Base-by-base conservation (phyloP, 2,888 invertebrate genomes). In the Adineta ricciae region DNA sequence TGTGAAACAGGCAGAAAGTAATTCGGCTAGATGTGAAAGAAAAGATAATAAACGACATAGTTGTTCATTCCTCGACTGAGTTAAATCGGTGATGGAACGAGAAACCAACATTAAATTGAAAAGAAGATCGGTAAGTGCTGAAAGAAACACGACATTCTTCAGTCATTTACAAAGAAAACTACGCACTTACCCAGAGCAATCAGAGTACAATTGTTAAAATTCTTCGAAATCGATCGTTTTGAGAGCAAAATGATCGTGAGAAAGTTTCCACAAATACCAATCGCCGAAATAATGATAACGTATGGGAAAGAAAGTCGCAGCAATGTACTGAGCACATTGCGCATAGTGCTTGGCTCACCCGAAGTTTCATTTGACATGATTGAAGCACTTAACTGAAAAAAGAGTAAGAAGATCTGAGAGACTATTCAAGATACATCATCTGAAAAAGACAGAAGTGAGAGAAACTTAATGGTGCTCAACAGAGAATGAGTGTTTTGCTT, bases 1-100 rank as follows among this genome's bases (percentile, higher is more conserved):
- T 11, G 85, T 85, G 56, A 85, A 85, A 36, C 83, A 83, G 41
- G 85, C 85, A 0, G 85, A 85, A 46, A 85, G 46, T 78, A 85
- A 85, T 73, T 73, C 73, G 7, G 73, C 73, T 73, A 73, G 38
- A 73, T 73, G 73, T 36, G 73, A 73, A 36, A 73, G 38, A 36
- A 73, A 38, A 19, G 73, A 36, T 24, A 73, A 73, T 24, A 36
- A 38, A 21, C 38, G 36, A 38, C 73, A 73, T 8, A 73, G 3
- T 21, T 36, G 36, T 38, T 24, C 73, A 73, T 19, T 38, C 36
- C 38, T 73, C 1, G 73, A 38, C 21, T 38, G 9, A 5, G 36
- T 73, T 38, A 73, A 19, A 36, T 73, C 73, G 24, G 21, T 36
- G 1, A 73, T 73, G 38, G 36, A 73, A 21, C 73, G 73, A 21